Evolutionary conservation across 2,888 invertebrate genomes (phyloP), one percentile per base, ranked within the genome.

Genomic region (Platycnemis pennipes): DNA sequence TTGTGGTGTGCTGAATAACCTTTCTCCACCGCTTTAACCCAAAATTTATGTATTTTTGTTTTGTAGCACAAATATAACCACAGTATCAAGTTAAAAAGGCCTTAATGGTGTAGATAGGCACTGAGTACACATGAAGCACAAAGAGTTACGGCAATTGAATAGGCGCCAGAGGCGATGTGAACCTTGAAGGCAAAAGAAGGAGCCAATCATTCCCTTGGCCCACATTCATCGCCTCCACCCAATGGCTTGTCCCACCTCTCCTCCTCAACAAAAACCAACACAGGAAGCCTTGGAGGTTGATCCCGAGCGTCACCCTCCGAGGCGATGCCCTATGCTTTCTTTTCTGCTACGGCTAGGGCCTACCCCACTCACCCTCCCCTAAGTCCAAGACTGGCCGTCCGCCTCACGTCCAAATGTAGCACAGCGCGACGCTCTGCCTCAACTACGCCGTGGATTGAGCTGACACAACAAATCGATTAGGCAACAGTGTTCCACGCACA

Each of bases 211-310:
- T 26, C 26, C 63, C 63, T 63, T 63, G 63, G 63, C 63, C 63
- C 63, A 63, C 8, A 26, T 63, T 16, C n/a, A 63, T 63, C 63
- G n/a, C 26, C 63, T 26, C 63, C 26, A 13, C 63, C 8, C 2
- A 63, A 26, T 5, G 53, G 53, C 19, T 19, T 53, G 53, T n/a
- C 63, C 63, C 0, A 26, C 26, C 63, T 63, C 63, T 63, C 63
- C 26, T 63, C 63, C 63, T 63, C 63, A 63, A 63, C 63, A 63
- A 63, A 63, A 63, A n/a, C 63, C 63, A 63, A 63, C 63, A 63
- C 26, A 63, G 63, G 63, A 63, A 63, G 63, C 63, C 63, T 63
- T 63, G 63, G 63, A 63, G 63, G 8, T 63, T 63, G 63, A 63
- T 8, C n/a, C 63, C 63, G 5, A 11, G 8, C 49, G n/a, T n/a